Conservation (phyloP, 2,113 vertebrate species). For the Camelus bactrianus region DNA sequence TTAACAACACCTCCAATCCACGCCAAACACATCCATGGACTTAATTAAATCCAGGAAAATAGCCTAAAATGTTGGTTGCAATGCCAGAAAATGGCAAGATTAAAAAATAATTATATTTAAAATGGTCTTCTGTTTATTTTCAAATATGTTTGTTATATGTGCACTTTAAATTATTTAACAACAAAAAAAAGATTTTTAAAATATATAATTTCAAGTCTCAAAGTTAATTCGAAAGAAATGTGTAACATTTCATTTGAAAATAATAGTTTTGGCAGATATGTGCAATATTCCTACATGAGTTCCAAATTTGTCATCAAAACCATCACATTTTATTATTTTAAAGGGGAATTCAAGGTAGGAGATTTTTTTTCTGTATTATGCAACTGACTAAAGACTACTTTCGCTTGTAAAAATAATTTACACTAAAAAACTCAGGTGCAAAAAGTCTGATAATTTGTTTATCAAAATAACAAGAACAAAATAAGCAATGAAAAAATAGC, state of each 20-base stretch:
- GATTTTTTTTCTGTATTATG: slow-evolving; percentile 67
- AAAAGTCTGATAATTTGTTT: slow-evolving; percentile 69
- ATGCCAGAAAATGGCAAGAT: slow-evolving; percentile 38
- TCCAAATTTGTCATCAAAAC: slow-evolving; percentile 57
- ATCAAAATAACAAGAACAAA: slow-evolving; percentile 85
- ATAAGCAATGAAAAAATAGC: slow-evolving; percentile 83
- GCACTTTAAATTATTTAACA: slow-evolving; percentile 56
- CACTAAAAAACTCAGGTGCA: slow-evolving; percentile 75
- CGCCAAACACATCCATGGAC: not conserved
- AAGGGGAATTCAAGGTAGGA: slow-evolving; percentile 61
- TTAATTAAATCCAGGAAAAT: slow-evolving; percentile 51
- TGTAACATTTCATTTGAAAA: slow-evolving; percentile 67
- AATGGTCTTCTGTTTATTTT: slow-evolving; percentile 35
- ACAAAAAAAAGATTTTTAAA: slow-evolving; percentile 52
- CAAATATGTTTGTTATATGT: slow-evolving; percentile 47
- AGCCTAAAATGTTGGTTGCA: not conserved
- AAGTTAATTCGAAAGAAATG: slow-evolving; percentile 56
- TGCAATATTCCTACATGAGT: not conserved
- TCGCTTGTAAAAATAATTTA: slow-evolving; percentile 83
- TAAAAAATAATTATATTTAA: slow-evolving; percentile 52
- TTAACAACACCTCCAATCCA: not conserved
- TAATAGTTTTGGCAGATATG: slow-evolving; percentile 30
- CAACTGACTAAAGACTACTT: slow-evolving; percentile 59
- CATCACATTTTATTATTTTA: slow-evolving; percentile 61
- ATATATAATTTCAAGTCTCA: slow-evolving; percentile 63